phyloP scores from a whole-genome alignment of 2,888 invertebrate genomes.

The Marasmarcha lunaedactyla region DNA sequence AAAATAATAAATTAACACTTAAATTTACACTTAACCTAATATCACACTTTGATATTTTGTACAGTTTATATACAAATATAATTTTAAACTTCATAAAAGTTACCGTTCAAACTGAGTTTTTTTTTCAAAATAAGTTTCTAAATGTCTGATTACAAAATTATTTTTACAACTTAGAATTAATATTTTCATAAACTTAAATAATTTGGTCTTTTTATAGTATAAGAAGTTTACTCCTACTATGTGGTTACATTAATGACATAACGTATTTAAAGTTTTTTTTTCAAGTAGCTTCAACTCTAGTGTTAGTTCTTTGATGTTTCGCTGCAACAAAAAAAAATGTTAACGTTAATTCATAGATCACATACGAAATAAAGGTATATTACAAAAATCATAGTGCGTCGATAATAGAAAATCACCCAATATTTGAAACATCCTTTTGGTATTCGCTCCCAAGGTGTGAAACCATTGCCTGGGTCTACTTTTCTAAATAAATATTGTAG shows the following conservation, averaged over 20 bases:
- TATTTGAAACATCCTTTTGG: too few relatives aligned
- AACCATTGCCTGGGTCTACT: too few relatives aligned
- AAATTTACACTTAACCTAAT: constrained; percentile 43
- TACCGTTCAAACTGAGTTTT: too few relatives aligned
- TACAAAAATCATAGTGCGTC: too few relatives aligned
- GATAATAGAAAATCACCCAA: too few relatives aligned
- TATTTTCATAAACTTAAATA: not conserved
- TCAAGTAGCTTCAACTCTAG: constrained; percentile 51
- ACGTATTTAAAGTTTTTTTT: constrained; percentile 2
- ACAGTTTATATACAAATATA: not conserved
- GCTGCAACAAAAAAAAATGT: constrained; percentile 52
- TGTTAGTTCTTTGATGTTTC: constrained; percentile 60
- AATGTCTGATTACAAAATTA: not conserved
- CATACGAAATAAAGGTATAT: too few relatives aligned
- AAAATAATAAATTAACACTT: constrained; percentile 52
- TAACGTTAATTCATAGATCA: too few relatives aligned
- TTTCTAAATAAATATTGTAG: too few relatives aligned
- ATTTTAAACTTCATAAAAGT: not conserved
- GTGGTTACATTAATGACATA: not conserved
- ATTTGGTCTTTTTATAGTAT: not conserved
- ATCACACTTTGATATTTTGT: constrained; percentile 46
- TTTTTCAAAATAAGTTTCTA: too few relatives aligned
- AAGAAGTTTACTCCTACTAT: not conserved
- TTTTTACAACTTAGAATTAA: not conserved
- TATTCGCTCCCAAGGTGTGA: too few relatives aligned